These are phyloP conservation scores for Scaptomyza graminum DNA, from an alignment of 1,140 invertebrate genomes.

Conservation along the genomic window DNA sequence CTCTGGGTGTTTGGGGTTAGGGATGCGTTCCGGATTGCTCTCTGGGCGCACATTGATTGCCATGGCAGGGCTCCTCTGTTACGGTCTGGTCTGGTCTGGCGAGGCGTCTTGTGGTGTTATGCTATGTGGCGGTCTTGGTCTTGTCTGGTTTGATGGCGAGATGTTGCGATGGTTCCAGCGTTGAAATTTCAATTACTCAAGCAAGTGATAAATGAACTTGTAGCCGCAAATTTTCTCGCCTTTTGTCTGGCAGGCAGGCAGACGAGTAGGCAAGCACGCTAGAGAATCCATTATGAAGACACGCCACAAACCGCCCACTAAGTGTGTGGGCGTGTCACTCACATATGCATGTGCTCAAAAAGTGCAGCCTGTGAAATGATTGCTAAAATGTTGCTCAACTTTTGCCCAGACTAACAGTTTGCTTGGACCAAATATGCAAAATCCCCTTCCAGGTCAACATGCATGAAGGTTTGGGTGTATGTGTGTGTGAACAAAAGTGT, in stretches of 20 bases:
- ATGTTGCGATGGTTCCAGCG: slow-evolving; percentile 31
- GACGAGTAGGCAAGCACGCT: background rate
- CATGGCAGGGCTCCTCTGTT: background rate
- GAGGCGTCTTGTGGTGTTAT: background rate
- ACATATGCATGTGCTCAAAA: slow-evolving; percentile 35
- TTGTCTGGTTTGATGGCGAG: slow-evolving; percentile 13
- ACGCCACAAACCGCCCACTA: slow-evolving; percentile 67
- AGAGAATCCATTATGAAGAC: slow-evolving; percentile 74
- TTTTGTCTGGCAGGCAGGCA: slow-evolving; percentile 50
- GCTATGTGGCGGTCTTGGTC: background rate
- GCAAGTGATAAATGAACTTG: slow-evolving; percentile 81
- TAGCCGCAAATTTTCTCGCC: slow-evolving; percentile 78
- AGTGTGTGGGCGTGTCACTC: slow-evolving; percentile 71
- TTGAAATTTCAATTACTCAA: slow-evolving; percentile 82
- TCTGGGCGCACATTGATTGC: slow-evolving; percentile 59
- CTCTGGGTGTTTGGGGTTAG: slow-evolving; percentile 2
- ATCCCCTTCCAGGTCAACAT: slow-evolving; percentile 22
- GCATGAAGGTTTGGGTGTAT: background rate
- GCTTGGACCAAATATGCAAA: slow-evolving; percentile 41
- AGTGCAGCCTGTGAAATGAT: slow-evolving; percentile 47
- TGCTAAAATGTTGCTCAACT: slow-evolving; percentile 46
- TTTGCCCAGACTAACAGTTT: slow-evolving; percentile 30
- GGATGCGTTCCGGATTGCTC: slow-evolving; percentile 37
- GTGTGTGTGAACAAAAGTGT: background rate
- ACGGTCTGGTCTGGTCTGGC: slow-evolving; percentile 11